Percentiles rank a stretch among this genome's conserved stretches.
phyloP scores from a whole-genome alignment of 1,140 invertebrate genomes.

The Vanessa tameamea region DNA sequence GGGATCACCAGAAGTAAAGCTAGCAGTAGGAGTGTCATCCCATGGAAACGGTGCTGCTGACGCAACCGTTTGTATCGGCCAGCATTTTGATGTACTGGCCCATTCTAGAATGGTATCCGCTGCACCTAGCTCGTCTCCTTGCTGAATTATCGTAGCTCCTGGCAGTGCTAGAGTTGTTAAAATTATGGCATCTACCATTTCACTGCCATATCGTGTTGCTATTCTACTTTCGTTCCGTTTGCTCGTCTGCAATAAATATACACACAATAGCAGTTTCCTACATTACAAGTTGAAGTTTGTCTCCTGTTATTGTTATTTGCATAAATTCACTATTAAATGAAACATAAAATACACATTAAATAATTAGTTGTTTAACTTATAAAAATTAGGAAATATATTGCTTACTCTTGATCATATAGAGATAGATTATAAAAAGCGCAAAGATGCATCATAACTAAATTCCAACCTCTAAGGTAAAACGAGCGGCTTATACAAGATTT shows the following conservation, averaged over 20 bases:
- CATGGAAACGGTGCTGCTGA: slow-evolving; percentile 87
- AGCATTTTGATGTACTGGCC: slow-evolving; percentile 53
- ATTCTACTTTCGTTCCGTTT: slow-evolving; percentile 78
- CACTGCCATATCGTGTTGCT: slow-evolving; percentile 76
- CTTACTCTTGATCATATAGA: background rate
- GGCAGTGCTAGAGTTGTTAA: slow-evolving; percentile 83
- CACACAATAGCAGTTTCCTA: no score
- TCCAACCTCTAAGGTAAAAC: slow-evolving; percentile 14
- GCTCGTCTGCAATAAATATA: slow-evolving; percentile 76
- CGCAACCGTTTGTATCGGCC: slow-evolving; percentile 43
- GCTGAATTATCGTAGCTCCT: slow-evolving; percentile 85
- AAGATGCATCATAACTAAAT: slow-evolving; percentile 1
- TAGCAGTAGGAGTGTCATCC: slow-evolving; percentile 83
- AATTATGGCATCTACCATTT: slow-evolving; percentile 82
- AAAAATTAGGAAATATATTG: background rate
- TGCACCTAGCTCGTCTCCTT: slow-evolving; percentile 88
- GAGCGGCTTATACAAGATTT: slow-evolving; percentile 20
- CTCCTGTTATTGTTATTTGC: no score
- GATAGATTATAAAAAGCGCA: background rate
- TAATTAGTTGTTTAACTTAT: background rate
- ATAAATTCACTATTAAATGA: no score
- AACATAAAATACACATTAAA: background rate
- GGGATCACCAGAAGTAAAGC: slow-evolving; percentile 75
- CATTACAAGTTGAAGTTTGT: no score
- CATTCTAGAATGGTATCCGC: slow-evolving; percentile 79